A percentile compares a stretch with the other conserved stretches of the same genome.
Conservation (phyloP, 2,888 invertebrate species). For the Himalopsyche japonica region DNA sequence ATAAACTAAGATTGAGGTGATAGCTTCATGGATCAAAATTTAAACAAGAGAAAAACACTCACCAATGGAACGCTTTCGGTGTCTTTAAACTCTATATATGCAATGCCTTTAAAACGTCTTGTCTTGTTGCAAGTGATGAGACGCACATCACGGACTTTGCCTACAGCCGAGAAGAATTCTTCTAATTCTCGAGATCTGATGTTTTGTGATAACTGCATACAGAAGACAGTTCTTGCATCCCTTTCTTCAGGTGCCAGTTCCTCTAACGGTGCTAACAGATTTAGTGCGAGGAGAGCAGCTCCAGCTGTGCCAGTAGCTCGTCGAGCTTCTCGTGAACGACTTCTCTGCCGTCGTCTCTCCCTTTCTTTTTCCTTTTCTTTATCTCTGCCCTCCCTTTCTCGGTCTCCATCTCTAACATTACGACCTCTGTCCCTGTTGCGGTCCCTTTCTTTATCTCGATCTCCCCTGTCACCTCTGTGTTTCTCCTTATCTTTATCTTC, state of each 20-base stretch:
- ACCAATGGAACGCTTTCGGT: constrained; percentile 95
- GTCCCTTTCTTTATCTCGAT: constrained; percentile 48
- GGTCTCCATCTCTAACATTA: constrained; percentile 45
- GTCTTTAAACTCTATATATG: constrained; percentile 99
- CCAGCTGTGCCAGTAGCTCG: constrained; percentile 6
- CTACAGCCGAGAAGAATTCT: constrained; percentile 98
- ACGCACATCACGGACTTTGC: constrained; percentile 96
- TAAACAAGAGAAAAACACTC: constrained; percentile 47
- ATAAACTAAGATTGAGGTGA: no score
- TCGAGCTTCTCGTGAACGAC: constrained; percentile 45
- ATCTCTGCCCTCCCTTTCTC: constrained; percentile 46
- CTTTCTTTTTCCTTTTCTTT: constrained; percentile 48
- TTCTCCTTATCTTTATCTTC: constrained; percentile 45
- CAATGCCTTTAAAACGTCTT: constrained; percentile 96
- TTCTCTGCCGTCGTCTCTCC: constrained; percentile 44
- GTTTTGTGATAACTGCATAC: constrained; percentile 95
- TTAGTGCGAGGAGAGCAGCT: neutral
- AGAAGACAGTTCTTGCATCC: constrained; percentile 98
- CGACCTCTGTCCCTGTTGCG: constrained; percentile 44
- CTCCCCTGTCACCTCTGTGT: constrained; percentile 42
- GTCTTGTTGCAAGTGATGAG: constrained; percentile 99
- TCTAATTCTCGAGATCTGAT: constrained; percentile 93
- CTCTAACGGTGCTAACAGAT: constrained; percentile 48
- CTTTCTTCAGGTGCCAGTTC: constrained; percentile 95
- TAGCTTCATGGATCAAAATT: no score